Base-by-base conservation (phyloP, 2,797 vertebrate genomes). In the Alcedo quadribrachys region DNA sequence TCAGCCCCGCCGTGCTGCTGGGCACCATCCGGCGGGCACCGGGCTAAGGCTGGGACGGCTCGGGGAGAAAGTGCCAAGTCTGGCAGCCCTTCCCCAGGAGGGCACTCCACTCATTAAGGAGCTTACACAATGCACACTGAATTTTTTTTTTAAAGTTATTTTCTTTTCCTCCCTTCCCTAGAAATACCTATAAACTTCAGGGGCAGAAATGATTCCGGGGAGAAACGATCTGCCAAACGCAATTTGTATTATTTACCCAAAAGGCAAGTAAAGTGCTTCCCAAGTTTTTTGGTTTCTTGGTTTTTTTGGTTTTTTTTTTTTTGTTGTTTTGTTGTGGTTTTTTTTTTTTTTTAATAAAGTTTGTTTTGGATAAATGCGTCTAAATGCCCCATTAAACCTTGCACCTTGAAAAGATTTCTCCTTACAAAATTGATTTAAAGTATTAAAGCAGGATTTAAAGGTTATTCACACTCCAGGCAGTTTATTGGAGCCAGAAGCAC, bases 391-490 rank as follows among this genome's bases (percentile, higher is more conserved):
- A 98, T 98, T 98, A 98, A 97, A 97, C 89, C 96, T 81, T 94
- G 95, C 90, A 89, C 97, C 96, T 97, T 98, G 97, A 97, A 98
- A 97, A 97, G 97, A 96, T 92, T 95, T 97, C 96, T 96, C 95
- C 88, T 96, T 97, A 93, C 97, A 98, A 98, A 97, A 96, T 97
- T 97, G 95, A 98, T 98, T 97, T 98, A 97, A 98, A 98, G 97
- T 95, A 97, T 97, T 97, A 98, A 98, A 98, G 98, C 97, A 96
- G 97, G 96, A 97, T 98, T 99, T 98, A 98, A 99, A 99, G 97
- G 96, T 97, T 97, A 98, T 98, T 98, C 98, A 92, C 98, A 97
- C 97, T 96, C 95, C 95, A 98, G 97, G 95, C 97, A 97, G 98
- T 96, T 97, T 97, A 98, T 97, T 96, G 87, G 97, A 97, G 93